phyloP scores from a whole-genome alignment of 2,113 vertebrate species.

The Candoia aspera region DNA sequence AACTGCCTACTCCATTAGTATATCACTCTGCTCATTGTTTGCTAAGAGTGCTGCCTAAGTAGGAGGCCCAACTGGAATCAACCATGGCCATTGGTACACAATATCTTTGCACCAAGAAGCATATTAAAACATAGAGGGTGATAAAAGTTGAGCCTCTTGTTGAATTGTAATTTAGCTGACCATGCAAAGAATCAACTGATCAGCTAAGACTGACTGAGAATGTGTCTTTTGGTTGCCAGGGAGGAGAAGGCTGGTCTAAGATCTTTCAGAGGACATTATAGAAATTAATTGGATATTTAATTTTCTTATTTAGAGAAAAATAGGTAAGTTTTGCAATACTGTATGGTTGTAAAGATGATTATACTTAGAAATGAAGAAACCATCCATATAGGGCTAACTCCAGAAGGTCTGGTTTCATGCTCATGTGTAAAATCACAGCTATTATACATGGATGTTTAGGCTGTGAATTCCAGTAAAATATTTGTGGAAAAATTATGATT shows the following conservation, averaged over 20 bases:
- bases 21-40: background rate
- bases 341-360: background rate
- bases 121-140: background rate
- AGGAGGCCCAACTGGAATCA: background rate
- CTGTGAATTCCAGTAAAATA: background rate
- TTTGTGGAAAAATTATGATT: background rate
- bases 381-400: background rate
- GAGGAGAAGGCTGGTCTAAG: background rate
- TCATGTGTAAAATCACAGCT: background rate
- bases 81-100: background rate
- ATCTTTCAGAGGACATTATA: background rate
- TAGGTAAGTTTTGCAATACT: background rate
- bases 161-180: background rate
- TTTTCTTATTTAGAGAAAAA: background rate
- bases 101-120: background rate
- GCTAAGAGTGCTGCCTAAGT: background rate
- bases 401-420: background rate
- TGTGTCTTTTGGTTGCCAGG: background rate
- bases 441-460: background rate
- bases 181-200: background rate
- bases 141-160: background rate
- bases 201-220: background rate
- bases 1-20: background rate
- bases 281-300: background rate
- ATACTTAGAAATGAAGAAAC: background rate